Evolutionary conservation across 2,113 vertebrate genomes (phyloP).

Genomic region (Indicator maculatus): DNA sequence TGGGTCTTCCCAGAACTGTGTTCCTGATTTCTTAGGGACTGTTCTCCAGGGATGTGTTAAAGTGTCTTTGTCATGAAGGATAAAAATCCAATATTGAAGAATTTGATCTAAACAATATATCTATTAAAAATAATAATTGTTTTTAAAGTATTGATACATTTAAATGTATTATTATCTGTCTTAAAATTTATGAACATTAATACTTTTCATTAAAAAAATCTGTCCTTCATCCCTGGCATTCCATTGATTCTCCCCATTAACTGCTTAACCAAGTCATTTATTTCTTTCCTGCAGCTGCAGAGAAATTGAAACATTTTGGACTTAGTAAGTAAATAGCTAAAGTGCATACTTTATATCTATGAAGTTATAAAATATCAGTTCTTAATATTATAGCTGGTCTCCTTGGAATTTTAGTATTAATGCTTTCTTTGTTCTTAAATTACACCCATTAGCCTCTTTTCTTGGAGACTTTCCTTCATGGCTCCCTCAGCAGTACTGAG

Average conservation of each 20-base stretch:
- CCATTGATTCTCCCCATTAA: not conserved
- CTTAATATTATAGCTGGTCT: not conserved
- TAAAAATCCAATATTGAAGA: no score
- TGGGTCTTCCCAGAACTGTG: no score
- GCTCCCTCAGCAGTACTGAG: not conserved
- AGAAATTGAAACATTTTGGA: not conserved
- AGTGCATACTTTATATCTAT: not conserved
- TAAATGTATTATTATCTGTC: not conserved
- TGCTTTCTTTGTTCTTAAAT: not conserved
- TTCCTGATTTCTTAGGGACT: no score
- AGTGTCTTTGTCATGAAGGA: no score
- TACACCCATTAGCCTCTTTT: not conserved
- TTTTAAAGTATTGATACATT: not conserved
- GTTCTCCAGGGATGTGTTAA: no score
- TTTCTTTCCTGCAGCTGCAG: not conserved
- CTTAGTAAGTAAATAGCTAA: not conserved
- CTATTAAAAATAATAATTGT: not conserved
- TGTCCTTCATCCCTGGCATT: not conserved
- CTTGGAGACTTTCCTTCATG: not conserved
- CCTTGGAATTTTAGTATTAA: not conserved
- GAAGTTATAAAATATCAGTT: not conserved
- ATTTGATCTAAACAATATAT: not conserved
- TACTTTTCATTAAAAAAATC: not conserved
- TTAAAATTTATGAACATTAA: not conserved
- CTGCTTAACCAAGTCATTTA: not conserved